Conservation (phyloP, 2,113 vertebrate species). For the Muntiacus muntjak region DNA sequence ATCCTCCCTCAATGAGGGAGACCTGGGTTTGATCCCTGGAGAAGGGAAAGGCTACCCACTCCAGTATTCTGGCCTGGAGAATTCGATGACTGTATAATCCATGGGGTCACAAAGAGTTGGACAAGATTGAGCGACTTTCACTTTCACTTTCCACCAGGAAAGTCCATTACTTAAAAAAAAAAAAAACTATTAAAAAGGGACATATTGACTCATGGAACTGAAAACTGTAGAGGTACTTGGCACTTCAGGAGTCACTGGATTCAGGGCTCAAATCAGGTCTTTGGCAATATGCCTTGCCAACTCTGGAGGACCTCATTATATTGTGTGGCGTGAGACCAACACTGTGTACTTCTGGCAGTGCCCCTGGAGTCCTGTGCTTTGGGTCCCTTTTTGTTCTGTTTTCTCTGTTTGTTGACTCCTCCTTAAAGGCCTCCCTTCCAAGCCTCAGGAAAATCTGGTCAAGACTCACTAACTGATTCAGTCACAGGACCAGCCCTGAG, state of each 20-base stretch:
- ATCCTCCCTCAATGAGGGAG: not conserved
- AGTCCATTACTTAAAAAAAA: not conserved
- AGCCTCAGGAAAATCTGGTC: not conserved
- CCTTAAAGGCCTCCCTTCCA: not conserved
- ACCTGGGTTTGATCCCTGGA: not conserved
- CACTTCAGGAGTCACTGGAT: not conserved
- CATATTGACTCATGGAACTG: not conserved
- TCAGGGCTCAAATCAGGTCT: not conserved
- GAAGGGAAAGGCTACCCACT: not conserved
- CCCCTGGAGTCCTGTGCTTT: not conserved
- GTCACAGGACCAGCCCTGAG: not conserved
- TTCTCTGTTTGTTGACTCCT: not conserved
- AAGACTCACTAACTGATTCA: not conserved
- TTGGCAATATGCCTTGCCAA: not conserved
- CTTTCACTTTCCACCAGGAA: not conserved
- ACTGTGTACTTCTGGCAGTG: not conserved
- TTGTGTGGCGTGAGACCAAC: not conserved
- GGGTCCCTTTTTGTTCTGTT: not conserved
- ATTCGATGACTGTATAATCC: not conserved
- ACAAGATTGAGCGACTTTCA: not conserved
- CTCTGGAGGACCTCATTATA: not conserved
- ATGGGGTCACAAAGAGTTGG: not conserved
- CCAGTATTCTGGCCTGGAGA: not conserved
- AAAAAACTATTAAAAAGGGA: not conserved
- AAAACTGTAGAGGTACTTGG: not conserved